Base-by-base conservation (phyloP, 2,888 invertebrate genomes). In the Stictocephala bisonia region DNA sequence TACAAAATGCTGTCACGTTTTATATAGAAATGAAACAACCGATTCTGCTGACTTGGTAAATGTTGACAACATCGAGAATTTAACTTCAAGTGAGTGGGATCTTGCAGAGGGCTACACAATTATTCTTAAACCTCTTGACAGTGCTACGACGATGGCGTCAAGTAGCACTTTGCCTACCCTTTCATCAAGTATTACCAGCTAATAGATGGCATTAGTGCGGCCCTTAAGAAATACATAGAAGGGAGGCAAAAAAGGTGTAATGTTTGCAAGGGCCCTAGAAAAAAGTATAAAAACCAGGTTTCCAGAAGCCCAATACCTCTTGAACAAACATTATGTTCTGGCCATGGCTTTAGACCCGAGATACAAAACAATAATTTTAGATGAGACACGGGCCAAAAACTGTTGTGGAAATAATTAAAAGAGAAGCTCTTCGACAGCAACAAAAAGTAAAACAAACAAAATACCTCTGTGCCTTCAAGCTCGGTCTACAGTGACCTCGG, bases 31-130 rank as follows among this genome's bases (percentile, higher is more conserved):
- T 58, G 27, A 58, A 58, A 15, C 27, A 58, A 58, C 58, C 6
- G n/a, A 26, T 24, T 64, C 64, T 20, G 64, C 41, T n/a, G 64
- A 64, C 11, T n/a, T 64, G 20, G n/a, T 35, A 2, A 35, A 24
- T 6, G 15, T 40, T 3, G 1, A 1, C 3, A 64, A 64, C 7
- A 18, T 40, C 1, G 31, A 64, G 7, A 64, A 64, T n/a, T 20
- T 64, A 11, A 64, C 35, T 9, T 35, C 64, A 27, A 27, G 1
- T 11, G 64, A 64, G 20, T 64, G 64, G 64, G 64, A 64, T 6
- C 35, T 64, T 15, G 64, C 26, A 20, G 22, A 40, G 13, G 40
- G 64, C 11, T 64, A 40, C 13, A 40, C 35, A 4, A 9, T 35
- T n/a, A 64, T 64, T 9, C 15, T 35, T 15, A 56, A 35, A 20